A percentile compares a stretch with the other conserved stretches of the same genome.
phyloP scores from a whole-genome alignment of 35 echinoderm and acorn worm species.

The Patiria miniata region DNA sequence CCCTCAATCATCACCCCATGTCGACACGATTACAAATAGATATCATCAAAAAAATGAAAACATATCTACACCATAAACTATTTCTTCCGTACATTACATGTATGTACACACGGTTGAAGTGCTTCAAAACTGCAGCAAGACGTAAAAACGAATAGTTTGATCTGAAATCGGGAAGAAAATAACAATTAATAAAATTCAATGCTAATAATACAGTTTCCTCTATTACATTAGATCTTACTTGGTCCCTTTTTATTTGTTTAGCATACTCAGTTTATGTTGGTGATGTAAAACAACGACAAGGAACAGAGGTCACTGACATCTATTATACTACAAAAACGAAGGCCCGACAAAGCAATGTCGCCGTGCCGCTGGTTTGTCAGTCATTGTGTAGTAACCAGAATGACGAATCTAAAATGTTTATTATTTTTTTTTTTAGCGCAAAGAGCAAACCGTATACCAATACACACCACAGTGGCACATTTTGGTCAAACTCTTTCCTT shows the following conservation, averaged over 20 bases:
- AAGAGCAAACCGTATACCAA: too few relatives aligned
- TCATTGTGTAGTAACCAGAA: too few relatives aligned
- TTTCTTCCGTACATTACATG: slow-evolving; percentile 13
- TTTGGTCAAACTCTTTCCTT: too few relatives aligned
- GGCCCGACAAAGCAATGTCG: too few relatives aligned
- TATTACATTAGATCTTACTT: slow-evolving; percentile 5
- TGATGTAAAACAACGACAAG: slow-evolving; percentile 7
- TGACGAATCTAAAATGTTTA: too few relatives aligned
- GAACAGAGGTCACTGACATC: slow-evolving; percentile 1
- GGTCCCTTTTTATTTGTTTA: slow-evolving; percentile 27
- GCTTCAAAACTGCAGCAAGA: slow-evolving; percentile 21
- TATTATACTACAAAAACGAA: background rate
- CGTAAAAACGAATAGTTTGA: background rate
- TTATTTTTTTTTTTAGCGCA: too few relatives aligned
- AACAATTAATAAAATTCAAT: background rate
- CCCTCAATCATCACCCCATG: too few relatives aligned
- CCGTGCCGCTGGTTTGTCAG: too few relatives aligned
- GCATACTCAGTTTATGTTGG: slow-evolving; percentile 11
- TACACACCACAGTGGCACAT: too few relatives aligned
- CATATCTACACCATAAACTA: background rate
- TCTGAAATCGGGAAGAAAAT: slow-evolving; percentile 5
- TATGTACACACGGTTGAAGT: slow-evolving; percentile 16
- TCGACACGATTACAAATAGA: background rate
- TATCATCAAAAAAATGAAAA: background rate
- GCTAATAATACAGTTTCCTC: slow-evolving; percentile 18